Evolutionary conservation across 2,888 invertebrate genomes (phyloP).

Genomic region (Ophion slaviceki): DNA sequence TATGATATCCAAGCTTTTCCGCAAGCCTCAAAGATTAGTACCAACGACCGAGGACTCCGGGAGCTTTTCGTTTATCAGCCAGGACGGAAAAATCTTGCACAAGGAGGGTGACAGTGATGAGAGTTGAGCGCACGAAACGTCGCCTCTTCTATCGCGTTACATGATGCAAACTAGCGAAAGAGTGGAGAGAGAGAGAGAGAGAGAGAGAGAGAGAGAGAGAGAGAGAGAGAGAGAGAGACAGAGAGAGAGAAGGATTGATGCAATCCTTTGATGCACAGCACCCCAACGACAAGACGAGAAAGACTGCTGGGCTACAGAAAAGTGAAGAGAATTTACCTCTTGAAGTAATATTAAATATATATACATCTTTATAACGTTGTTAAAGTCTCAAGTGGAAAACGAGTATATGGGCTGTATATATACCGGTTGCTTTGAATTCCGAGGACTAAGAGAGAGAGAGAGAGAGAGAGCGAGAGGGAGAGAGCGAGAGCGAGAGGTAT

Average conservation of each 20-base stretch:
- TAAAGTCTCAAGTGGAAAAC: constrained; percentile 52
- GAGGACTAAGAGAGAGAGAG: neutral
- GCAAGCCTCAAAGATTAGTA: constrained; percentile 74
- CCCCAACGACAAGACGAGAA: constrained; percentile 28
- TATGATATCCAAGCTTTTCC: constrained; percentile 56
- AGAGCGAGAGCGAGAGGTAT: neutral
- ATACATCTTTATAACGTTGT: constrained; percentile 41
- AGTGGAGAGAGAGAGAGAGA: constrained; percentile 13
- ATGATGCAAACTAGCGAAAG: constrained; percentile 29
- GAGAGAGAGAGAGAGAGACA: constrained; percentile 31
- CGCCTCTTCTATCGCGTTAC: constrained; percentile 35
- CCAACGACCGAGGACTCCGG: constrained; percentile 68
- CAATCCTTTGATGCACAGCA: constrained; percentile 56
- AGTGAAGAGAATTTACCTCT: constrained; percentile 68
- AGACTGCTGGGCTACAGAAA: constrained; percentile 20
- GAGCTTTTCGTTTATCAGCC: constrained; percentile 71
- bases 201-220: constrained; percentile 18
- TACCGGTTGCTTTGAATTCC: constrained; percentile 42
- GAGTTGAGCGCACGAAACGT: constrained; percentile 35
- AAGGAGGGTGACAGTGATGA: constrained; percentile 56
- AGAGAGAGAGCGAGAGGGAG: neutral
- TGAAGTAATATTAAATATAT: constrained; percentile 28
- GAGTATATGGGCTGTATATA: constrained; percentile 36
- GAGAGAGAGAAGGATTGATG: constrained; percentile 37
- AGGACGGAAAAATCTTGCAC: constrained; percentile 51